These are phyloP conservation scores for Pluvianellus socialis DNA, from an alignment of 2,113 vertebrate genomes.

Conservation along the genomic window DNA sequence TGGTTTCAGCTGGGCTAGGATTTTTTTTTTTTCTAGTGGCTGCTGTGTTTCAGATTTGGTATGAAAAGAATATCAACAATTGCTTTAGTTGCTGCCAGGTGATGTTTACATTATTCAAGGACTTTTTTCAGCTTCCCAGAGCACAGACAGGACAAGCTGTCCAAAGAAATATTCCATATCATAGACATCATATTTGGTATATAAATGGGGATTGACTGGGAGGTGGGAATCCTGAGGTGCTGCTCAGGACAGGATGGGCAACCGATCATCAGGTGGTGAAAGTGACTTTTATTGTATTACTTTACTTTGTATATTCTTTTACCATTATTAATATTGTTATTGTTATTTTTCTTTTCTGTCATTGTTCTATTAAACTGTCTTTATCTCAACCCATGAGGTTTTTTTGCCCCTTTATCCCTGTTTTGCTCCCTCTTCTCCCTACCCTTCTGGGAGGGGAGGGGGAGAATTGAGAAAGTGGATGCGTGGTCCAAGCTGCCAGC, in stretches of 20 bases:
- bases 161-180: background rate
- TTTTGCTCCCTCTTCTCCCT: background rate
- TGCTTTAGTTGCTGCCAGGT: background rate
- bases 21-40: background rate
- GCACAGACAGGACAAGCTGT: background rate
- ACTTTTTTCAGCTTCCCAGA: background rate
- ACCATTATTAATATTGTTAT: background rate
- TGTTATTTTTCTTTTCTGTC: background rate
- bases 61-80: background rate
- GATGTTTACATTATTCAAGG: background rate
- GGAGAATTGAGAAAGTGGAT: background rate
- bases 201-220: background rate
- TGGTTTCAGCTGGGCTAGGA: background rate
- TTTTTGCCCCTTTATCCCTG: background rate
- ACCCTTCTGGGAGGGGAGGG: background rate
- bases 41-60: background rate
- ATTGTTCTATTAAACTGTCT: background rate
- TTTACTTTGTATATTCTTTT: background rate
- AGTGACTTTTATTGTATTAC: background rate
- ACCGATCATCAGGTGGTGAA: background rate
- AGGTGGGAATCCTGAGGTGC: background rate
- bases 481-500: background rate
- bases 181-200: background rate
- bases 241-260: background rate
- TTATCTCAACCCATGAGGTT: background rate